Evolutionary conservation across 2,797 vertebrate genomes (phyloP).

Genomic region (Anguilla anguilla): DNA sequence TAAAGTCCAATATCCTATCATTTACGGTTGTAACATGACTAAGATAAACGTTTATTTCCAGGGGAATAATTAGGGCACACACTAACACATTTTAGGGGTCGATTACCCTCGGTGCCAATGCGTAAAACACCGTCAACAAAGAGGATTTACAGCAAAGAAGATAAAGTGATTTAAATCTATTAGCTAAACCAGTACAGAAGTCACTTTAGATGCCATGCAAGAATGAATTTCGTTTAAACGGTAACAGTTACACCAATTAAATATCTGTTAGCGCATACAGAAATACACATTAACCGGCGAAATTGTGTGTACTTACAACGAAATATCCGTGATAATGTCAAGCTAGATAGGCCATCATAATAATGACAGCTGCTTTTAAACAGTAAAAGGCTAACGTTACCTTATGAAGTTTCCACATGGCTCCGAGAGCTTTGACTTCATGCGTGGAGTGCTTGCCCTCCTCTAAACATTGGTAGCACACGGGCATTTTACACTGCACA

Average conservation of each 20-base stretch:
- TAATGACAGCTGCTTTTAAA: background rate
- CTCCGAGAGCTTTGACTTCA: conserved; percentile 94
- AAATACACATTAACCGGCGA: background rate
- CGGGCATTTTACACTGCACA: conserved; percentile 92
- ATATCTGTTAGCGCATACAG: background rate
- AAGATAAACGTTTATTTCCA: background rate
- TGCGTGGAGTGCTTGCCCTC: conserved; percentile 94
- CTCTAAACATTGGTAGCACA: conserved; percentile 97
- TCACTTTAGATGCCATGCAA: background rate
- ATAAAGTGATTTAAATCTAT: conserved; percentile 9
- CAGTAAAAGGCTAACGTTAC: conserved; percentile 67
- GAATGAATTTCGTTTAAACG: background rate
- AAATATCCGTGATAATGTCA: background rate
- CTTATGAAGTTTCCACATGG: conserved; percentile 99
- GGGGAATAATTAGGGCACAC: background rate
- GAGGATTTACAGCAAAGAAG: background rate
- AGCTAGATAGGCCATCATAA: background rate
- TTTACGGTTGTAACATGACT: background rate
- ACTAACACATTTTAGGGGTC: background rate
- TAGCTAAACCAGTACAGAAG: background rate
- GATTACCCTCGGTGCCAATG: background rate
- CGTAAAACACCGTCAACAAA: background rate
- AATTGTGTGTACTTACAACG: background rate
- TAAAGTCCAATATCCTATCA: background rate
- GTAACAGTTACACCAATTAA: background rate